phyloP scores from a whole-genome alignment of 2,888 invertebrate genomes.

The Lasioglossum lativentre region DNA sequence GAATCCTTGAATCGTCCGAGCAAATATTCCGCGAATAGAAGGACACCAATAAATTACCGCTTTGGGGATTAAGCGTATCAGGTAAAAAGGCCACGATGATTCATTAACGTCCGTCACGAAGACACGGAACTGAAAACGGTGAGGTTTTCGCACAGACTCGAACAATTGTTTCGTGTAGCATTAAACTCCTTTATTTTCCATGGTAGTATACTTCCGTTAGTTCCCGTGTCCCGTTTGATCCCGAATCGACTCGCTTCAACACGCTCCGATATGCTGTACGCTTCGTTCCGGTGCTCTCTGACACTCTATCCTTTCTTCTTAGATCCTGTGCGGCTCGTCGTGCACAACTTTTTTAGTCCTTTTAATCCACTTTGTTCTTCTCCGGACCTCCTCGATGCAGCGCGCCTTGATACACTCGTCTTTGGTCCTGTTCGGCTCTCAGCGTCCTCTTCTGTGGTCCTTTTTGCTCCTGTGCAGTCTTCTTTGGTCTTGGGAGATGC shows the following conservation, averaged over 20 bases:
- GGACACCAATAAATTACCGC: slow-evolving; percentile 1
- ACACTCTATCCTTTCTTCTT: background rate
- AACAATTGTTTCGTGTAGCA: background rate
- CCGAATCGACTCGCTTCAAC: background rate
- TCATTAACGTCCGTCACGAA: background rate
- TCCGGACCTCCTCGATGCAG: background rate
- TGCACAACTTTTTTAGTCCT: background rate
- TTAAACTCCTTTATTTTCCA: background rate
- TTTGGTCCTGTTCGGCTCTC: background rate
- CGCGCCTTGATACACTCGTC: background rate
- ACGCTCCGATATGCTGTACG: background rate
- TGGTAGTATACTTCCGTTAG: background rate
- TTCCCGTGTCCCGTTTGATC: background rate
- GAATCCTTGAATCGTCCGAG: background rate
- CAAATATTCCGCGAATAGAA: background rate
- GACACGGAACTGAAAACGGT: background rate
- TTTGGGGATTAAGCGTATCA: background rate
- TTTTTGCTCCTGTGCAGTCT: background rate
- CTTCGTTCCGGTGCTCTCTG: background rate
- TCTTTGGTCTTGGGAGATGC: background rate
- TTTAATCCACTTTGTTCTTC: background rate
- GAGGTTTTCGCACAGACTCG: background rate
- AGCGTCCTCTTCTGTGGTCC: background rate
- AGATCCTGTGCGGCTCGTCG: background rate
- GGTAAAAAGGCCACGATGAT: background rate